A percentile compares a stretch with the other conserved stretches of the same genome.
phyloP scores from a whole-genome alignment of 1,140 invertebrate species.

The Stegodyphus mimosarum region DNA sequence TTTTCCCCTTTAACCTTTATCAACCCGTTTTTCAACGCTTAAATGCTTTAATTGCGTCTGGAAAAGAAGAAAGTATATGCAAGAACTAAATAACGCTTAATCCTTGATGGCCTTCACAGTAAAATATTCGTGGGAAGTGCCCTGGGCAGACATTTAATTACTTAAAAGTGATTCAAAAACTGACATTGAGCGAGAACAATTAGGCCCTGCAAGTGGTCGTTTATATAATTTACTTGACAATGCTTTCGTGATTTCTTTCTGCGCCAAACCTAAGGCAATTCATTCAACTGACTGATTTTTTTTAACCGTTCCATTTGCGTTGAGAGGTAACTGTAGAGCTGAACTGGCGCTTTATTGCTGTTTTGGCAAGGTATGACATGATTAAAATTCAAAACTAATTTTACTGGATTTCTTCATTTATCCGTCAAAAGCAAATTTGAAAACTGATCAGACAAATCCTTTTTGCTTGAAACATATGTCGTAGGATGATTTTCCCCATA shows the following conservation, averaged over 20 bases:
- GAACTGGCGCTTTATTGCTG: background rate
- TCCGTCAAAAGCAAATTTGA: no score
- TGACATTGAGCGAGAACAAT: constrained; percentile 40
- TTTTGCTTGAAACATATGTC: no score
- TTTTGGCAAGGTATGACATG: background rate
- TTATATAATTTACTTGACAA: constrained; percentile 29
- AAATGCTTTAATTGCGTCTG: background rate
- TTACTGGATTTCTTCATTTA: no score
- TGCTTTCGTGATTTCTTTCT: constrained; percentile 42
- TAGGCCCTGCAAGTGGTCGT: constrained; percentile 23
- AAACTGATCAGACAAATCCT: no score
- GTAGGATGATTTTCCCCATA: no score
- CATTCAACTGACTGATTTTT: constrained; percentile 13
- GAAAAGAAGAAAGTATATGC: background rate
- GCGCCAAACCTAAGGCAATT: constrained; percentile 7
- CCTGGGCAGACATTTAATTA: constrained; percentile 8
- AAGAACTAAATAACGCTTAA: background rate
- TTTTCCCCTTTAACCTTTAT: background rate
- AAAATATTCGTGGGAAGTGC: constrained; percentile 22
- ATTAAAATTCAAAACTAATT: no score
- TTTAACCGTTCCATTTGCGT: constrained; percentile 2
- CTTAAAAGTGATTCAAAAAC: constrained; percentile 30
- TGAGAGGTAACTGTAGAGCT: background rate
- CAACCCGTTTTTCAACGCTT: background rate
- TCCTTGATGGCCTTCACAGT: constrained; percentile 1